Evolutionary conservation across 2,888 invertebrate genomes (phyloP).

Genomic region (Andrena minutula): DNA sequence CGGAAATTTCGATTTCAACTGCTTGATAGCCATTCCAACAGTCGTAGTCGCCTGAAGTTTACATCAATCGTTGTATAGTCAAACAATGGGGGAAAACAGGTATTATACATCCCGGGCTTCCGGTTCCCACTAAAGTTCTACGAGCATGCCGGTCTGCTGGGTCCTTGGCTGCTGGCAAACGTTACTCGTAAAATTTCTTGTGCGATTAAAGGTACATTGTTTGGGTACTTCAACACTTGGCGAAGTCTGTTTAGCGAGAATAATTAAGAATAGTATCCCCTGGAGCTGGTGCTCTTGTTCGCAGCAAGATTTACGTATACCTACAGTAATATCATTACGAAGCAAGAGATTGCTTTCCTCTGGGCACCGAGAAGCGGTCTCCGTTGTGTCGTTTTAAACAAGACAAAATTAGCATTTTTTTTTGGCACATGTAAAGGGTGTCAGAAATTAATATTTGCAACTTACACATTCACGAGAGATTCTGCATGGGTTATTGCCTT

Average conservation of each 20-base stretch:
- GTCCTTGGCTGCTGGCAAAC: conserved; percentile 45
- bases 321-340: not conserved
- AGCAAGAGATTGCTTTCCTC: conserved; percentile 11
- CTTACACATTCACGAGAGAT: not conserved
- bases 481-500: too few relatives aligned
- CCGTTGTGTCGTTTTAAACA: not conserved
- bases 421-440: not conserved
- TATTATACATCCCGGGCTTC: conserved; percentile 40
- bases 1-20: conserved; percentile 55
- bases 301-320: conserved; percentile 15
- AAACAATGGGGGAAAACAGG: conserved; percentile 35
- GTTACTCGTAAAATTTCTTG: conserved; percentile 46
- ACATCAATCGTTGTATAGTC: conserved; percentile 46
- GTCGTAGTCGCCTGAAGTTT: conserved; percentile 40
- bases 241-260: conserved; percentile 28
- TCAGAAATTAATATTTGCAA: not conserved
- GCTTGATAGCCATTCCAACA: conserved; percentile 50
- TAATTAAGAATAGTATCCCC: conserved; percentile 50
- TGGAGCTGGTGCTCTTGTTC: not conserved
- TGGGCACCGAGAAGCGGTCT: not conserved
- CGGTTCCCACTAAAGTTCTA: conserved; percentile 35
- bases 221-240: conserved; percentile 28
- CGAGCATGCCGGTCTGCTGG: conserved; percentile 23
- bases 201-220: conserved; percentile 50
- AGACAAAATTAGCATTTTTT: not conserved